Evolutionary conservation across 2,113 vertebrate genomes (phyloP).

Genomic region (Kobus ellipsiprymnus): DNA sequence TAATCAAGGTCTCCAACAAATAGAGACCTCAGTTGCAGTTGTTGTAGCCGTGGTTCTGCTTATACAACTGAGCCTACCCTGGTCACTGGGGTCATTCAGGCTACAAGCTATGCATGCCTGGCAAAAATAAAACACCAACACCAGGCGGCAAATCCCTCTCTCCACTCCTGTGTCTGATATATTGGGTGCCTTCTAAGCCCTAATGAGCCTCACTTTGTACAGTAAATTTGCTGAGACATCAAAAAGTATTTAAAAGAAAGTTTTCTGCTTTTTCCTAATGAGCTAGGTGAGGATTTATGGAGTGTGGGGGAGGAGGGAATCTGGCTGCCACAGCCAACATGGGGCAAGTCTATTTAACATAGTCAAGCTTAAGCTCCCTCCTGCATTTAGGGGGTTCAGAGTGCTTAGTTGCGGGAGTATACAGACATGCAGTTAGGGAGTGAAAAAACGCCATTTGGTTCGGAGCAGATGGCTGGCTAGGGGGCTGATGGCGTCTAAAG

Average conservation of each 20-base stretch:
- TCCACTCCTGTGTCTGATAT: not conserved
- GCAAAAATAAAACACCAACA: not conserved
- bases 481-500: constrained; percentile 97
- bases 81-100: not conserved
- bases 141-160: not conserved
- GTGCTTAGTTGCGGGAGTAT: constrained; percentile 72
- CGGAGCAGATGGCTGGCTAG: constrained; percentile 98
- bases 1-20: not conserved
- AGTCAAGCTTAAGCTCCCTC: constrained; percentile 69
- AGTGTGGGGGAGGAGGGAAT: constrained; percentile 13
- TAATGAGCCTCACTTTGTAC: constrained; percentile 69
- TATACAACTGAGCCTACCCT: not conserved
- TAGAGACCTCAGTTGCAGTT: not conserved
- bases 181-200: constrained; percentile 20
- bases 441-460: constrained; percentile 95
- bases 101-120: not conserved
- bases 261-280: constrained; percentile 67
- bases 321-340: constrained; percentile 67
- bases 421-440: constrained; percentile 87
- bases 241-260: constrained; percentile 78
- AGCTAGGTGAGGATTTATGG: constrained; percentile 76
- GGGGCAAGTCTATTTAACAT: constrained; percentile 80
- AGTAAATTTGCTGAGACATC: constrained; percentile 74
- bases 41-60: not conserved
- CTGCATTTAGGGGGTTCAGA: constrained; percentile 38